phyloP scores from a whole-genome alignment of 2,888 invertebrate genomes.

The Kuschelorhynchus macadamiae region DNA sequence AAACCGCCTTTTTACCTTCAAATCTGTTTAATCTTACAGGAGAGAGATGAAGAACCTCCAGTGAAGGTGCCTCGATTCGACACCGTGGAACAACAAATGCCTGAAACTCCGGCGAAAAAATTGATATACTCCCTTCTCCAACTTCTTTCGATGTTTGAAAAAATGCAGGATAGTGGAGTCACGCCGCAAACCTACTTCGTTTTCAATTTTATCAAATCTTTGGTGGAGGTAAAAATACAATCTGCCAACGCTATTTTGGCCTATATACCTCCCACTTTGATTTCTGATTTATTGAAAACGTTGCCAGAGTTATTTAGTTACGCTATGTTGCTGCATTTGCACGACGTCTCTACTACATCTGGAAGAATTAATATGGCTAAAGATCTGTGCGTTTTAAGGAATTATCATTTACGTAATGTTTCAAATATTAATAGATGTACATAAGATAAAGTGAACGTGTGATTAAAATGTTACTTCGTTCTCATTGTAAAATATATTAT shows the following conservation, averaged over 20 bases:
- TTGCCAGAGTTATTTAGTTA: constrained; percentile 84
- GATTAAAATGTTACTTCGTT: too few species aligned
- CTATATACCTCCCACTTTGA: constrained; percentile 81
- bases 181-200: constrained; percentile 89
- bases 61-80: constrained; percentile 61
- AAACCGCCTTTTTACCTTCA: too few species aligned
- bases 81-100: constrained; percentile 52
- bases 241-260: constrained; percentile 74
- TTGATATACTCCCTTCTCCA: constrained; percentile 74
- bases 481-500: too few species aligned
- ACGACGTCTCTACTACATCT: constrained; percentile 81
- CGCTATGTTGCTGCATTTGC: constrained; percentile 80
- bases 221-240: constrained; percentile 81
- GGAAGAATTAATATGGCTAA: constrained; percentile 90
- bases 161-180: constrained; percentile 77
- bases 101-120: constrained; percentile 55
- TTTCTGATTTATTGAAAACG: constrained; percentile 85
- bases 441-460: too few species aligned
- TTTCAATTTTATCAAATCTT: constrained; percentile 80
- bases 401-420: constrained; percentile 77
- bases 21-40: constrained; percentile 53
- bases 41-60: constrained; percentile 60
- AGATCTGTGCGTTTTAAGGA: constrained; percentile 88
- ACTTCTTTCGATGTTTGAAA: constrained; percentile 79
- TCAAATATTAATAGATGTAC: too few species aligned